phyloP scores from a whole-genome alignment of 2,888 invertebrate species.

The Therioaphis trifolii region DNA sequence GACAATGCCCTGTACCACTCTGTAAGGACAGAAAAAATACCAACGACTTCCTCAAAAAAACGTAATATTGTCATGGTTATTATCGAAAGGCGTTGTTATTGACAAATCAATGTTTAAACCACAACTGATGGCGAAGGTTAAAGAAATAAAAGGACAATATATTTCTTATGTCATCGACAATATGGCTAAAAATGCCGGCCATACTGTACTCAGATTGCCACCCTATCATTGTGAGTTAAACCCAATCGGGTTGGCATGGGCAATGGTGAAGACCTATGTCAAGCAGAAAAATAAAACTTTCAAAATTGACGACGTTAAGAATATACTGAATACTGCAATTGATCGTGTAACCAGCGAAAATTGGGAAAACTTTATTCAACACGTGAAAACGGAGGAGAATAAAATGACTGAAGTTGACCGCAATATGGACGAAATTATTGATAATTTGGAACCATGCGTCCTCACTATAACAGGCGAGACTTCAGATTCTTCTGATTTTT shows the following conservation, averaged over 20 bases:
- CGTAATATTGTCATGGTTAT: not conserved
- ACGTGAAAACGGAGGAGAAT: no score
- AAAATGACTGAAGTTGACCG: no score
- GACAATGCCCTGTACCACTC: no score
- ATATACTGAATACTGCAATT: not conserved
- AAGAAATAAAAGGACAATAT: not conserved
- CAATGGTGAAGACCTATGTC: not conserved
- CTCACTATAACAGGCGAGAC: no score
- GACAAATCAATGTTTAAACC: not conserved
- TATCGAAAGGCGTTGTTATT: not conserved
- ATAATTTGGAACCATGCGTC: no score
- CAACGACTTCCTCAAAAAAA: not conserved
- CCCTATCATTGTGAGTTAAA: no score
- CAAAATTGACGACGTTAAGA: constrained; percentile 2
- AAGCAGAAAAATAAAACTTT: not conserved
- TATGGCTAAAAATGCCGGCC: not conserved
- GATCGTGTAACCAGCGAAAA: not conserved
- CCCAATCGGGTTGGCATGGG: no score
- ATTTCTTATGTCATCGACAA: not conserved
- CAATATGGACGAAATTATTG: no score
- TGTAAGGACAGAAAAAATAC: not conserved
- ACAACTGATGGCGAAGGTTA: not conserved
- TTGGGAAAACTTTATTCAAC: constrained; percentile 7
- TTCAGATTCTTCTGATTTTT: no score
- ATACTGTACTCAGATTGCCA: no score